These are phyloP conservation scores for Acestrorhynchus altus DNA, from an alignment of 2,797 vertebrate genomes.

Conservation along the genomic window DNA sequence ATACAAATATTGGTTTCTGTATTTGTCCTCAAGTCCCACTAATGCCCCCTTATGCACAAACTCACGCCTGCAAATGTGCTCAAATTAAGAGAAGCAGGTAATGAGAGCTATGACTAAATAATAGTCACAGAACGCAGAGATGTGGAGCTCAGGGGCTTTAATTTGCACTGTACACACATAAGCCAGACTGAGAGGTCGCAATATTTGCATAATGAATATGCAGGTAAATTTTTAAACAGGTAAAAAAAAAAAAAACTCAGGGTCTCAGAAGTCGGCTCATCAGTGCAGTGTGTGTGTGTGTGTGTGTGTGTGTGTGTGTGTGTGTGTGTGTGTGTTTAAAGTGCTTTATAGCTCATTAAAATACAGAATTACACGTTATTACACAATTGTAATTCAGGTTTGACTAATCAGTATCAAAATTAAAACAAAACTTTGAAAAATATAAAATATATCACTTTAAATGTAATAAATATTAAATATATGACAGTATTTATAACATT, in stretches of 20 bases:
- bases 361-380: too few species aligned
- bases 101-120: conserved; percentile 12
- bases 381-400: too few species aligned
- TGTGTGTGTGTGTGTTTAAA: too few species aligned
- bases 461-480: too few species aligned
- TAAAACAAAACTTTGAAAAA: too few species aligned
- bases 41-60: conserved; percentile 30
- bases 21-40: conserved; percentile 25
- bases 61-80: conserved; percentile 30
- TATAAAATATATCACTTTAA: too few species aligned
- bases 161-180: conserved; percentile 19
- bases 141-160: conserved; percentile 19
- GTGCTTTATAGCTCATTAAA: too few species aligned
- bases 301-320: too few species aligned
- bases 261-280: background rate
- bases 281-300: background rate
- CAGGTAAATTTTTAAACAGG: background rate
- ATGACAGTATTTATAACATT: too few species aligned
- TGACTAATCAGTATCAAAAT: too few species aligned
- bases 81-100: conserved; percentile 15
- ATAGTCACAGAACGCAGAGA: conserved; percentile 7
- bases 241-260: background rate
- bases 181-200: background rate
- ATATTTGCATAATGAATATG: conserved; percentile 4
- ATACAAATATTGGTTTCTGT: conserved; percentile 26